phyloP scores from a whole-genome alignment of 2,888 invertebrate genomes.

The Microctonus aethiopoides region DNA sequence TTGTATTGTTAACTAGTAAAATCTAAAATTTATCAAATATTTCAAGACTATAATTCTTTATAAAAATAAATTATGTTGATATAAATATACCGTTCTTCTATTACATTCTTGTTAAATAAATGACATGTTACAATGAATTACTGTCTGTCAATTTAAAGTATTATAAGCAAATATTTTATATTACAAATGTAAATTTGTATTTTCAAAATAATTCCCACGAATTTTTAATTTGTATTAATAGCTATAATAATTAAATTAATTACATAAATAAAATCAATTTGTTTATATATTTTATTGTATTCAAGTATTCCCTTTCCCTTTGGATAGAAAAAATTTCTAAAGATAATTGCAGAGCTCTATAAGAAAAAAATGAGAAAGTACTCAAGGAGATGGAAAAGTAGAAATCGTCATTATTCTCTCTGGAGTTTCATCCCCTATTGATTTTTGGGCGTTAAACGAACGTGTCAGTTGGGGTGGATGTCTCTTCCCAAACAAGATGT shows the following conservation, averaged over 20 bases:
- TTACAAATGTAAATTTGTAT: not conserved
- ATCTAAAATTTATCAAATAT: not conserved
- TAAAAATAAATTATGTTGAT: not conserved
- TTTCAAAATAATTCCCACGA: too few relatives aligned
- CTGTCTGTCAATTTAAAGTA: not conserved
- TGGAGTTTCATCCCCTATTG: conserved; percentile 31
- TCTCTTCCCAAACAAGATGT: conserved; percentile 53
- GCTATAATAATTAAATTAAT: too few relatives aligned
- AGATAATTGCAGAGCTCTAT: not conserved
- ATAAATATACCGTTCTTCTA: not conserved
- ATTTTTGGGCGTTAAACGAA: conserved; percentile 26
- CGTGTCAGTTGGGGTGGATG: conserved; percentile 39
- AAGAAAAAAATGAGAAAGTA: not conserved
- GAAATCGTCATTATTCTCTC: conserved; percentile 17
- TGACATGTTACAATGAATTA: not conserved
- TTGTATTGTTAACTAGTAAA: not conserved
- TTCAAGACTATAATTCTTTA: not conserved
- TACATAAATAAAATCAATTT: too few relatives aligned
- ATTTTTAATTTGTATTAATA: too few relatives aligned
- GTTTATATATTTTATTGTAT: too few relatives aligned
- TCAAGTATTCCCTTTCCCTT: too few relatives aligned
- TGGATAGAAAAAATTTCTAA: not conserved
- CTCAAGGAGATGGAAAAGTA: conserved; percentile 16
- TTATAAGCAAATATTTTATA: not conserved
- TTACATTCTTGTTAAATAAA: not conserved